Base-by-base conservation (phyloP, 2,113 vertebrate species). In the Channa argus region DNA sequence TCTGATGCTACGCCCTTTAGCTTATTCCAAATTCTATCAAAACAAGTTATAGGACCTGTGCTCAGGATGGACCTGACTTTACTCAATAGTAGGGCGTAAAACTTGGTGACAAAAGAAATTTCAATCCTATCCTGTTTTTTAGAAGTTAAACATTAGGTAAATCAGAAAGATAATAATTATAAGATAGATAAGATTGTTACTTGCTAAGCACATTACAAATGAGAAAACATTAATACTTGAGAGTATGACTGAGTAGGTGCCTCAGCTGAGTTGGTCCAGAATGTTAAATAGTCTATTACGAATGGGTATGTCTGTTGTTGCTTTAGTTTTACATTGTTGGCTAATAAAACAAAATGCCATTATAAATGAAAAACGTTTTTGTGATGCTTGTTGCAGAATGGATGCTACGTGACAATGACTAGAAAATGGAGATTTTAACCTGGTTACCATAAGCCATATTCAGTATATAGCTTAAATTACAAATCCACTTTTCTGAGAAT, bases 1-100 rank as follows among this genome's bases (percentile, higher is more conserved):
- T 78, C 70, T 83, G 47, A 37, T 44, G 45, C 61, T 49, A 61
- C 60, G 74, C 46, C 45, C 51, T 74, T n/a, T n/a, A 53, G n/a
- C 62, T 69, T 12, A 44, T 52, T 49, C 75, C 71, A 62, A 34
- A 41, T 36, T 46, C 44, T 72, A 61, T 80, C 45, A 69, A 80
- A 79, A 81, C 84, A 65, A 83, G 62, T 64, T 56, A 52, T 4
- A 7, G 12, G 62, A 76, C 41, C 45, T 6, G 3, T 15, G 60
- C 63, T 66, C 46, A 37, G 8, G 10, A 13, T 34, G 3, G 60
- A 43, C 41, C 12, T 11, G 55, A 13, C 5, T 62, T 63, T 77
- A 74, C 12, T 11, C 24, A 41, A 52, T 34, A 34, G 58, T 24
- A 41, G 15, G n/a, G 7, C 50, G 34, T 49, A 77, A 67, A 85